Percentiles rank a stretch among this genome's conserved stretches.
Conservation (phyloP, 2,888 invertebrate genomes). For the Pristionchus entomophagus region DNA sequence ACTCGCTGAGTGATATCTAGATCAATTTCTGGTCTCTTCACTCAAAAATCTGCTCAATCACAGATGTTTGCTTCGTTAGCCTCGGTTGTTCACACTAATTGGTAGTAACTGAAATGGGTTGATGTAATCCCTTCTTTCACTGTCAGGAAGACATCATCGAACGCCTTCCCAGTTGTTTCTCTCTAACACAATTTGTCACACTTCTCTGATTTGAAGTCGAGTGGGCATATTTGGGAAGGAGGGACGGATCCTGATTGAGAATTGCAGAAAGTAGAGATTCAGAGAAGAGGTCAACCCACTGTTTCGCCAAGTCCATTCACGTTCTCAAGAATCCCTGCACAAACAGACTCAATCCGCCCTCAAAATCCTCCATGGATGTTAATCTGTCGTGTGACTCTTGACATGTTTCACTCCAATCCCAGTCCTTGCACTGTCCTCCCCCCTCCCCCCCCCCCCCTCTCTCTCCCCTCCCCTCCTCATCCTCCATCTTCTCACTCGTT, state of each 20-base stretch:
- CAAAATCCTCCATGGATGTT: background rate
- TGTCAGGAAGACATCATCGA: background rate
- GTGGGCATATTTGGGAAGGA: background rate
- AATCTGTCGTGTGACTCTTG: constrained; percentile 25
- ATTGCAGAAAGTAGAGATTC: background rate
- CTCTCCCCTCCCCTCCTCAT: background rate
- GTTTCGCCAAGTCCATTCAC: background rate
- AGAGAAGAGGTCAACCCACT: background rate
- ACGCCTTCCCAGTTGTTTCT: background rate
- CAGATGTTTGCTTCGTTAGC: background rate
- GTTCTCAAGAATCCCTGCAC: background rate
- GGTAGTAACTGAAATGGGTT: background rate
- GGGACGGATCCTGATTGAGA: background rate
- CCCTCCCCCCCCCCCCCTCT: no score
- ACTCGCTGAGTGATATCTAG: background rate
- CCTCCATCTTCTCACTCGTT: background rate
- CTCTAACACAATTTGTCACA: background rate
- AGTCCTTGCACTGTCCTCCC: no score
- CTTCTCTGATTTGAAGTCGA: constrained; percentile 20
- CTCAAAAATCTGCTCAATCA: no score
- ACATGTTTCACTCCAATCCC: constrained; percentile 1
- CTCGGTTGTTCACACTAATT: constrained; percentile 12
- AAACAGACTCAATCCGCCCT: background rate
- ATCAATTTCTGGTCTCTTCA: background rate
- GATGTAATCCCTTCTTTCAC: background rate